These are phyloP conservation scores for Rapana venosa DNA, from an alignment of 2,888 invertebrate genomes.

Conservation along the genomic window DNA sequence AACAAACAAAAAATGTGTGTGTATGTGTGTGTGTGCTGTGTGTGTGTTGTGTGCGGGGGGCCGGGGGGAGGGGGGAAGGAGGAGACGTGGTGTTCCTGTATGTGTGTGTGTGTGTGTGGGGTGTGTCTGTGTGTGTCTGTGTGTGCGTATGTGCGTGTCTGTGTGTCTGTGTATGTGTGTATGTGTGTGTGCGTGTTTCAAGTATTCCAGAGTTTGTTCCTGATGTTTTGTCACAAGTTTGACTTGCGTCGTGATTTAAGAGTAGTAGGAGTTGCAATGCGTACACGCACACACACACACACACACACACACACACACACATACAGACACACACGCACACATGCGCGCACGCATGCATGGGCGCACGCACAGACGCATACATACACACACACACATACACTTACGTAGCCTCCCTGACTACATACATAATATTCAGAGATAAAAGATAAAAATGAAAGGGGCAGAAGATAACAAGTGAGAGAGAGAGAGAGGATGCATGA, in stretches of 20 bases:
- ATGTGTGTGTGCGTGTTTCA: conserved; percentile 13
- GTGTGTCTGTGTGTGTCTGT: no score
- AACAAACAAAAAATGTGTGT: no score
- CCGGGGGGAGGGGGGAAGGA: no score
- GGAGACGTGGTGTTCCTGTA: not conserved
- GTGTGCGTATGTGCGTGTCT: not conserved
- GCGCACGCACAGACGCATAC: not conserved
- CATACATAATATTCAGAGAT: no score
- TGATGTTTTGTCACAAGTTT: no score
- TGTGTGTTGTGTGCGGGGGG: no score
- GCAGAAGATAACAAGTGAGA: no score
- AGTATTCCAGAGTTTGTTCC: not conserved
- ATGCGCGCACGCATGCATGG: no score
- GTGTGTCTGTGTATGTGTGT: conserved; percentile 1
- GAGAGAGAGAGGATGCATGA: no score
- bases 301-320: not conserved
- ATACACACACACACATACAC: not conserved
- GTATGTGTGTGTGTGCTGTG: no score
- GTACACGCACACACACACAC: not conserved
- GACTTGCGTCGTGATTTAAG: no score
- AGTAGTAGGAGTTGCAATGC: no score
- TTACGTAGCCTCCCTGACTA: not conserved
- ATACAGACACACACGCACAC: not conserved
- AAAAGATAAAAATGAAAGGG: not conserved
- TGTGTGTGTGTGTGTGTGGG: not conserved